Base-by-base conservation (phyloP, 2,113 vertebrate genomes). In the Dasypus novemcinctus region DNA sequence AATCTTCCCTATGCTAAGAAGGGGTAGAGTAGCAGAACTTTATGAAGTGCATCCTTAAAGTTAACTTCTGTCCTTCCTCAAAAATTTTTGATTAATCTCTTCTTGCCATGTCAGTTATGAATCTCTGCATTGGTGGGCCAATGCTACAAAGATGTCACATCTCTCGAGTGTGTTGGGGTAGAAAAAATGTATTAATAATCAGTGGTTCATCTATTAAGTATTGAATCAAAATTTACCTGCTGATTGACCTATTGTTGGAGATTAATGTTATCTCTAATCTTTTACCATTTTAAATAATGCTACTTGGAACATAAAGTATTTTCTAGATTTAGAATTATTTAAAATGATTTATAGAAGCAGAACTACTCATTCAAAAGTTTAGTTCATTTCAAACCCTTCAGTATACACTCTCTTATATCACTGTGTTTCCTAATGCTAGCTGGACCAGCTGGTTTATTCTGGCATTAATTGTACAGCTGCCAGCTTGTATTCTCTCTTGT, bases 211-310 rank as follows among this genome's bases (percentile, higher is more conserved):
- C 14, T 4, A 81, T 17, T 66, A 78, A 59, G 38, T 71, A 43
- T 46, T 63, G 14, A 90, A 63, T 36, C 4, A 72, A 80, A 83
- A 63, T 95, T 49, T 75, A 29, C 1, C 38, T 54, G 88, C 15
- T 27, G 64, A 27, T 57, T 63, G 43, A 54, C 38, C 43, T 68
- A 54, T 43, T 89, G 21, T 20, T 86, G 4, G 59, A 72, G 33
- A 84, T 25, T 46, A 54, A 74, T 38, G 0, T 87, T 75, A 2
- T 83, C 46, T 86, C 5, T 23, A 46, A 59, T 91, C 13, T 91
- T n/a, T 46, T 57, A 57, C 13, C 49, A 84, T 90, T 92, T 76
- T 93, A 64, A 90, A 54, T 84, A 94, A 88, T 72, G 8, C 25
- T 72, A 38, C 14, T 59, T 71, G 43, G 9, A 71, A 69, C 29